Evolutionary conservation across 2,797 vertebrate genomes (phyloP), one percentile per base, ranked within the genome.

Genomic region (Gymnoscopelus microlampas): DNA sequence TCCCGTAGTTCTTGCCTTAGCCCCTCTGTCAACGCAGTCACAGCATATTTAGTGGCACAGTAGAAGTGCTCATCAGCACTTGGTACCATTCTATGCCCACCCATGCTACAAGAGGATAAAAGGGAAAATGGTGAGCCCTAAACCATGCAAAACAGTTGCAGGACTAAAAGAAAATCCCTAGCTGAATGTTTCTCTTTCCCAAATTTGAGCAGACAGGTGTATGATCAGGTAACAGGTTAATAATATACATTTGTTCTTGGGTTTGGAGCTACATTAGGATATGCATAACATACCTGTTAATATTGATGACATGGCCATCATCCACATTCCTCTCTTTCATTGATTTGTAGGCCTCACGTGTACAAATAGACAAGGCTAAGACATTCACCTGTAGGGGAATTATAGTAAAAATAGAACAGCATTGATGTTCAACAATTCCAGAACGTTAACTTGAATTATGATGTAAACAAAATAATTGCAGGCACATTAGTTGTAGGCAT

Each of bases 221-320:
- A 44, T 60, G 15, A 19, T 15, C 35, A 23, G 58, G 15, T 60
- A 24, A 11, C 35, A 23, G 58, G 15, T 60, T 48, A 11, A 61
- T 48, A n/a, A 5, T 13, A 48, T 61, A 48, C 54, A 19, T 75
- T 77, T 66, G 55, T 60, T 61, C 50, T 64, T 19, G 47, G 68
- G 72, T 53, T 54, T 13, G 35, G n/a, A 71, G 8, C 39, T 2
- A 4, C 47, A 8, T 63, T 19, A 44, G 8, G 7, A 19, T 1
- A 9, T 19, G 2, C 0, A n/a, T 4, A 7, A 14, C 5, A n/a
- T 80, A 99, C 97, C 97, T 97, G 91, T 96, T 98, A 86, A 99
- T 98, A 85, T 99, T 98, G 85, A 99, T 98, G 70, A 98, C 98
- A 78, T 99, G 97, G 26, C 97, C 97, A 0, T 98, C 97, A 0